Conservation (phyloP, 2,888 invertebrate species). For the Lasioglossum marginatum region DNA sequence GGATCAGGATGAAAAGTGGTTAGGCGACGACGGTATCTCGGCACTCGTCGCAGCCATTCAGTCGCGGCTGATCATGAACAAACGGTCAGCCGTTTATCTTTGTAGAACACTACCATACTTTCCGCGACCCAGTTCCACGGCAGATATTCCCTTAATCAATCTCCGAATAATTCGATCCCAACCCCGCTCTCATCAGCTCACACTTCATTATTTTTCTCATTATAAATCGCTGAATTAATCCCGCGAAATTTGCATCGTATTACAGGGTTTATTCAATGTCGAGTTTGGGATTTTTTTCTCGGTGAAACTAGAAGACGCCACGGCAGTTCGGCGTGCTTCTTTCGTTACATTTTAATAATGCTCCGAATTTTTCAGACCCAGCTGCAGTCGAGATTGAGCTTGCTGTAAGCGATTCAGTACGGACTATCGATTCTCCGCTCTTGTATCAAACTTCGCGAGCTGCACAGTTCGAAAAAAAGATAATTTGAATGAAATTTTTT, state of each 20-base stretch:
- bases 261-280: background rate
- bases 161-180: background rate
- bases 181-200: background rate
- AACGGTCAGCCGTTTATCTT: background rate
- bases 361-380: background rate
- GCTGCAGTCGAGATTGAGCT: background rate
- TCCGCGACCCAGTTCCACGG: background rate
- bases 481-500: background rate
- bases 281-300: background rate
- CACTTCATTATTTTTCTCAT: background rate
- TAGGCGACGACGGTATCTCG: background rate
- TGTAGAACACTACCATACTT: background rate
- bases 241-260: background rate
- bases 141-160: background rate
- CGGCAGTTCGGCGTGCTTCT: background rate
- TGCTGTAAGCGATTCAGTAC: background rate
- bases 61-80: background rate
- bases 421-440: background rate
- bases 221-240: slow-evolving; percentile 3
- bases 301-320: background rate
- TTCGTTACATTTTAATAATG: background rate
- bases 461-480: background rate
- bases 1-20: background rate
- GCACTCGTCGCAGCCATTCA: background rate
- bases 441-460: background rate